Conservation (phyloP, 2,113 vertebrate genomes). For the Carassius auratus region DNA sequence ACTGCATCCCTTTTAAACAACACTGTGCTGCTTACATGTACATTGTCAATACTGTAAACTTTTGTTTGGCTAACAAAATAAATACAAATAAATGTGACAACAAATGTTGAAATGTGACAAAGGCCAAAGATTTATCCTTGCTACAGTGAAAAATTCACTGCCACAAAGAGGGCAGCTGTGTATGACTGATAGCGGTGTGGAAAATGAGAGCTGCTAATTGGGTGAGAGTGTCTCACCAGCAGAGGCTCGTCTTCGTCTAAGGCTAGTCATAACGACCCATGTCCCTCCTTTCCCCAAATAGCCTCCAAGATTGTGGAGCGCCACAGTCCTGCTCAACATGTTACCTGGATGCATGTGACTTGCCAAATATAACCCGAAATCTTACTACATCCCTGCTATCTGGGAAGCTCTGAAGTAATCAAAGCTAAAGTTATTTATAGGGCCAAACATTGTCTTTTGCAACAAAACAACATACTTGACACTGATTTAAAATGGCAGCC, state of each 20-base stretch:
- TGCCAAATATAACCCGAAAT: slow-evolving; percentile 77
- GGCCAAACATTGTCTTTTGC: slow-evolving; percentile 65
- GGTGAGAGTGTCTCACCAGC: slow-evolving; percentile 65
- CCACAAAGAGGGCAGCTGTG: slow-evolving; percentile 45
- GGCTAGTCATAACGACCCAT: slow-evolving; percentile 67
- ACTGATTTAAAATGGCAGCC: slow-evolving; percentile 46
- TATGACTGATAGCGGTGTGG: slow-evolving; percentile 54
- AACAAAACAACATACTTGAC: slow-evolving; percentile 64
- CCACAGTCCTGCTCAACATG: slow-evolving; percentile 72
- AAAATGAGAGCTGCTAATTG: slow-evolving; percentile 71
- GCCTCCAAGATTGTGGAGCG: slow-evolving; percentile 57
- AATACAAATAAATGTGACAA: background rate
- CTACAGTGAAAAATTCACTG: background rate
- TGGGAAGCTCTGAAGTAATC: slow-evolving; percentile 69
- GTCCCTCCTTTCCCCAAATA: slow-evolving; percentile 68
- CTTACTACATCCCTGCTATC: slow-evolving; percentile 71
- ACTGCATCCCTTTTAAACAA: background rate
- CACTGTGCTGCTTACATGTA: background rate
- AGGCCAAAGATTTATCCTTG: background rate
- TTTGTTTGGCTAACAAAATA: background rate
- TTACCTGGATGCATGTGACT: slow-evolving; percentile 69
- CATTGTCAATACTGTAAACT: background rate
- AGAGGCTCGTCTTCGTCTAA: slow-evolving; percentile 59
- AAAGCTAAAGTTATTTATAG: slow-evolving; percentile 73
- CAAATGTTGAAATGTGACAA: background rate